Evolutionary conservation across 2,888 invertebrate species (phyloP), one percentile per base, ranked within the genome.

Genomic region (Leptopilina drosophilae): DNA sequence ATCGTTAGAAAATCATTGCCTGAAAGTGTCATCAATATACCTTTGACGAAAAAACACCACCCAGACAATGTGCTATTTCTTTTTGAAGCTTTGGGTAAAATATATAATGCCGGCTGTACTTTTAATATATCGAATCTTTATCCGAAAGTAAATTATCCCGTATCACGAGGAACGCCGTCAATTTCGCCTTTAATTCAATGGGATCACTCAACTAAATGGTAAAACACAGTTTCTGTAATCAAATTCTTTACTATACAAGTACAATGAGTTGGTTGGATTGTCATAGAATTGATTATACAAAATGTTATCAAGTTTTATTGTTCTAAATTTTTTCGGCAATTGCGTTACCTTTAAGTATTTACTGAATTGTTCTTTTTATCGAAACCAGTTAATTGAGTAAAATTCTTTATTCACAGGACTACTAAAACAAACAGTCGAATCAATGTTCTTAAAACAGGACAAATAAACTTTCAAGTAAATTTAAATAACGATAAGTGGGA

Each of bases 1-100:
- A 97, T 98, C 87, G 93, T 98, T 8, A 95, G 96, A 82, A 93
- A 97, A 73, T 96, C 97, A 0, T 92, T 98, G 65, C 93, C 93
- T 85, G 92, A 94, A 80, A 94, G 94, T 15, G 95, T 95, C 84
- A 93, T 94, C 49, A 96, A 96, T 89, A 93, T 97, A 75, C 94
- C 97, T 0, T 92, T 98, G 3, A 97, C 97, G 75, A 95, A 95
- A 89, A 93, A 94, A 82, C 94, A 94, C 9, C 94, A 95, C 42
- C n/a, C 73, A 0, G 80, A 85, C 67, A 85, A 85, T 78, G 80
- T 89, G 0, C 80, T 90, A n/a, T 90, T 91, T 82, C 89, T 93
- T 26, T 82, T 93, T 6, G 85, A 88, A 3, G 92, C 92, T 1
- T 85, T 93, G 40, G 93, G 93, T 85, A 93, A 92, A 92, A 83